Base-by-base conservation (phyloP, 2,797 vertebrate genomes). In the Leptatherina wallacei region DNA sequence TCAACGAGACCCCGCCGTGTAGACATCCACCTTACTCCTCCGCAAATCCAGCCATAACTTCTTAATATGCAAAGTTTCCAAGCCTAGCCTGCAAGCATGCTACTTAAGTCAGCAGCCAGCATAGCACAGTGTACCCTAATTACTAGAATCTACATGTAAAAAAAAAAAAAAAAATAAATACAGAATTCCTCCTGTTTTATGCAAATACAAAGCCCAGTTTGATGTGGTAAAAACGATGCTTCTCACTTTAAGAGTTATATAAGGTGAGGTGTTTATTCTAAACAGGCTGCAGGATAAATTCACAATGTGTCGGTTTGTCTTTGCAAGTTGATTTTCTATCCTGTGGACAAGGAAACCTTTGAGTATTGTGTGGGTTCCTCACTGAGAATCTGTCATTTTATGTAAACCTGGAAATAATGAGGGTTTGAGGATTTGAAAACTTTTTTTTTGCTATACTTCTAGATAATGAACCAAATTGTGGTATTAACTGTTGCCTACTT, bases 41-140 rank as follows among this genome's bases (percentile, higher is more conserved):
- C 30, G 7, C 61, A 56, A 75, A 64, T 72, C 22, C 47, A 69
- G 57, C 61, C 47, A 7, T 14, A 42, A 29, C 80, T 84, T 74
- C 61, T 85, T 81, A 56, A 88, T 82, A 87, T 89, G 79, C 77
- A 82, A 75, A 35, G 77, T 84, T 80, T 67, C 63, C 52, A 20
- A 67, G 55, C 66, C 75, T 58, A 33, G 65, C 65, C 32, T 60
- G 58, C 47, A 55, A 73, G 61, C 38, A 7, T 7, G 56, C 40
- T 70, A 16, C 66, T 73, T 75, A 79, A 81, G 77, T 70, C 70
- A 52, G 30, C 32, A 60, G 27, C 55, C 80, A 71, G 59, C 61
- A 33, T 30, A 7, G 60, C 20, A 52, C 71, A 47, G 61, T 57
- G 22, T 61, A 35, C 58, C 71, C 60, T 62, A 71, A 77, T 79